A percentile compares a stretch with the other conserved stretches of the same genome.
phyloP scores from a whole-genome alignment of 2,888 invertebrate genomes.

The Lingula anatina region DNA sequence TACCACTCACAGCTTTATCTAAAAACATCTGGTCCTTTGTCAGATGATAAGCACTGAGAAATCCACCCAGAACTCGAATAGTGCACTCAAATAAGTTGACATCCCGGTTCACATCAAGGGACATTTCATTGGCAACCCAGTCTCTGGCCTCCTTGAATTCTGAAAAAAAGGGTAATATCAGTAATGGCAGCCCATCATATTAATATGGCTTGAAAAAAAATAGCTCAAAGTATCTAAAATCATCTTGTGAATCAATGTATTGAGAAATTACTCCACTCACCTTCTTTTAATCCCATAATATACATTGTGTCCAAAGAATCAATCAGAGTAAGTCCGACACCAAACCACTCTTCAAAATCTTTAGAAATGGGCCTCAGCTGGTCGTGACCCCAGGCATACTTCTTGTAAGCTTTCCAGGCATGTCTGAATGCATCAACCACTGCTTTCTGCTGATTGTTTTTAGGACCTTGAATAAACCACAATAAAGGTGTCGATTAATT shows the following conservation, averaged over 20 bases:
- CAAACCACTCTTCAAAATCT: slow-evolving; percentile 87
- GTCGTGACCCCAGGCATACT: slow-evolving; percentile 96
- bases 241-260: too few species aligned
- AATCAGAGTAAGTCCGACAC: slow-evolving; percentile 89
- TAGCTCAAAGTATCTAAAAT: too few species aligned
- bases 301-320: slow-evolving; percentile 93
- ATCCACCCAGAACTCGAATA: slow-evolving; percentile 85
- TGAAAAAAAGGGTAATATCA: too few species aligned
- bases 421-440: slow-evolving; percentile 86
- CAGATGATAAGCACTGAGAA: slow-evolving; percentile 86
- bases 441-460: slow-evolving; percentile 74
- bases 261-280: too few species aligned
- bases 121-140: slow-evolving; percentile 79
- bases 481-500: too few species aligned
- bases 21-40: slow-evolving; percentile 81
- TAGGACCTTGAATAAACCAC: slow-evolving; percentile 59
- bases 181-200: too few species aligned
- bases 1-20: slow-evolving; percentile 70
- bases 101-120: slow-evolving; percentile 80
- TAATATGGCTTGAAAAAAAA: too few species aligned
- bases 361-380: slow-evolving; percentile 87
- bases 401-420: slow-evolving; percentile 90
- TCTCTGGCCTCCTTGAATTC: slow-evolving; percentile 65
- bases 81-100: slow-evolving; percentile 97
- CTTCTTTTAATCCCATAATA: slow-evolving; percentile 90